Percentiles rank a stretch among this genome's conserved stretches.
These are phyloP conservation scores for Ceratitis capitata DNA, from an alignment of 1,140 invertebrate genomes.

Conservation along the genomic window DNA sequence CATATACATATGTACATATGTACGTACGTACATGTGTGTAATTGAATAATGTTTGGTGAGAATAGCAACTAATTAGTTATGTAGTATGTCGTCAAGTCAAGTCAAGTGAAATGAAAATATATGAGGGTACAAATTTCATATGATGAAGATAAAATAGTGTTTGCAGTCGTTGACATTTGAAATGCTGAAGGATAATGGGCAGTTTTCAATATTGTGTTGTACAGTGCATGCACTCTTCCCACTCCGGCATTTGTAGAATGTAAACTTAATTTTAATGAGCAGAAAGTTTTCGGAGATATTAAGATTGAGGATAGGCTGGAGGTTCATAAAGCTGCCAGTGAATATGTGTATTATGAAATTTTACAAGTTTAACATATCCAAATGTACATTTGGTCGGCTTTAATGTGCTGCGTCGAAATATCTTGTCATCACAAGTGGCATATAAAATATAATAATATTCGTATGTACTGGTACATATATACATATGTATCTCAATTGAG, in stretches of 20 bases:
- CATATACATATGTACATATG: background rate
- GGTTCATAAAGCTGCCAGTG: background rate
- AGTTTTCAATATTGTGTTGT: background rate
- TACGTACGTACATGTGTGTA: background rate
- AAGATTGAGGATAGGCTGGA: no score
- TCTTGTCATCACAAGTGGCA: background rate
- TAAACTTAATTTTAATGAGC: constrained; percentile 27
- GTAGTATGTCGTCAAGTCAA: background rate
- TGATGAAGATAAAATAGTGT: background rate
- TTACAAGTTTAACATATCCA: background rate
- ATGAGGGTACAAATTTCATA: background rate
- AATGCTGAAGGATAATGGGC: background rate
- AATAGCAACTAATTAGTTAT: background rate
- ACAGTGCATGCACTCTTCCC: background rate
- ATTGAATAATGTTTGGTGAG: background rate
- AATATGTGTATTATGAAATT: background rate
- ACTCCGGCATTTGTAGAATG: background rate
- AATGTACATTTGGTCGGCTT: background rate
- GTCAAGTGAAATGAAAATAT: background rate
- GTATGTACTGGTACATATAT: no score
- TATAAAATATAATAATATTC: background rate
- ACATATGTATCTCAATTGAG: background rate
- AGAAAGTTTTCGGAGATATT: background rate
- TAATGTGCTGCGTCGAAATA: background rate
- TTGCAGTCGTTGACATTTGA: constrained; percentile 17